Evolutionary conservation across 1,140 invertebrate genomes (phyloP).

Genomic region (Lepidurus arcticus): DNA sequence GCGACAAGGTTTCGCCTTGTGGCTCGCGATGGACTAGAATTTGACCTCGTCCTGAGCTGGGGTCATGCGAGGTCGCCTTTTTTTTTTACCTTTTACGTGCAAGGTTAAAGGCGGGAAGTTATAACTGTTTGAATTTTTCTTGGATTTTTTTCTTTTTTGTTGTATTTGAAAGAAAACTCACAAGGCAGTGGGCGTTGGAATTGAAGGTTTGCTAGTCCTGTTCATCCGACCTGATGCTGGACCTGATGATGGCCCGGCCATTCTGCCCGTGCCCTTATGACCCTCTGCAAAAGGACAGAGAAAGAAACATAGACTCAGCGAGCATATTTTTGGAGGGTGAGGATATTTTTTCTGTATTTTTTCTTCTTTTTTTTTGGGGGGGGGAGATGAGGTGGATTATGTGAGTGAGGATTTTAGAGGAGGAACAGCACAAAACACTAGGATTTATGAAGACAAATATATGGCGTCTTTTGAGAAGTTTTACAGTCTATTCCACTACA

Average conservation of each 20-base stretch:
- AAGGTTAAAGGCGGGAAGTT: neutral
- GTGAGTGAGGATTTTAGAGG: too few species aligned
- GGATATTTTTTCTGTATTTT: neutral
- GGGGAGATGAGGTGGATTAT: too few species aligned
- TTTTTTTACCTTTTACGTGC: neutral
- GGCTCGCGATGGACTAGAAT: neutral
- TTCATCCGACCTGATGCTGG: slow-evolving; percentile 16
- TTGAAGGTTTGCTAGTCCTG: slow-evolving; percentile 15
- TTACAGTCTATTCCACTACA: too few species aligned
- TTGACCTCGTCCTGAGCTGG: neutral
- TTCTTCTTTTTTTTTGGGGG: neutral
- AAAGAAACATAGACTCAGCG: slow-evolving; percentile 21
- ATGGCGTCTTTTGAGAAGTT: too few species aligned
- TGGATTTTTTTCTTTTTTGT: neutral
- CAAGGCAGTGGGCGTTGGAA: slow-evolving; percentile 12
- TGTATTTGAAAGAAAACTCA: slow-evolving; percentile 20
- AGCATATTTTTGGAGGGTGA: neutral
- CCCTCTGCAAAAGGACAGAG: slow-evolving; percentile 20
- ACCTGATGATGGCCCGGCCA: slow-evolving; percentile 10
- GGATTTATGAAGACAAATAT: too few species aligned
- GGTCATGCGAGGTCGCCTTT: neutral
- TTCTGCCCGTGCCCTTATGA: slow-evolving; percentile 8
- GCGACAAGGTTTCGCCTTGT: neutral
- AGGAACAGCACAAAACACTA: too few species aligned
- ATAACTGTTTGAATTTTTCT: neutral